Percentiles rank a stretch among this genome's conserved stretches.
phyloP scores from a whole-genome alignment of 2,888 invertebrate genomes.

The Cactoblastis cactorum region DNA sequence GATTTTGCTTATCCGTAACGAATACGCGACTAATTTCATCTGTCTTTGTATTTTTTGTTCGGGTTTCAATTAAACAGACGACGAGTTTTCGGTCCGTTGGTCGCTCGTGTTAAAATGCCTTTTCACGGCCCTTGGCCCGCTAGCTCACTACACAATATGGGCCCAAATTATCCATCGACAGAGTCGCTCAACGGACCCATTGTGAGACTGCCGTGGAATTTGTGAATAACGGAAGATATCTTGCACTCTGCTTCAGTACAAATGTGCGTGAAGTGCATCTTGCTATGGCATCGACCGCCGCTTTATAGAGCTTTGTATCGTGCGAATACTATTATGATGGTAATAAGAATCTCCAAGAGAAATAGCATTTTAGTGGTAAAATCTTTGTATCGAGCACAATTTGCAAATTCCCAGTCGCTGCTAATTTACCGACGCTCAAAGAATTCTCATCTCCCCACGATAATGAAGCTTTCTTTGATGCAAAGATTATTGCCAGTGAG shows the following conservation, averaged over 20 bases:
- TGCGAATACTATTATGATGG: slow-evolving; percentile 12
- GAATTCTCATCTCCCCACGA: neutral
- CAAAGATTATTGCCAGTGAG: slow-evolving; percentile 1
- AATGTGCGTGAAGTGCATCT: slow-evolving; percentile 58
- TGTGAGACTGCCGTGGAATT: slow-evolving; percentile 58
- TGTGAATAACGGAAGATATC: slow-evolving; percentile 61
- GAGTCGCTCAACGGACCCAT: slow-evolving; percentile 45
- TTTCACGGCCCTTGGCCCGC: slow-evolving; percentile 46
- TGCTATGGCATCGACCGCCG: slow-evolving; percentile 37
- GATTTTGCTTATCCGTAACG: slow-evolving; percentile 31
- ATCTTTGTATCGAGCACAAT: slow-evolving; percentile 9
- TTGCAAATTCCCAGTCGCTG: slow-evolving; percentile 10
- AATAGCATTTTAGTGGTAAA: slow-evolving; percentile 20
- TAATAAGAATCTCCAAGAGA: slow-evolving; percentile 20
- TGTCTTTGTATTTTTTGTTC: slow-evolving; percentile 43
- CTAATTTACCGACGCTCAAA: neutral
- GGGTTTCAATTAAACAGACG: slow-evolving; percentile 54
- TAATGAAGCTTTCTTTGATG: slow-evolving; percentile 10
- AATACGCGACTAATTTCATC: slow-evolving; percentile 43
- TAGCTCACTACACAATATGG: slow-evolving; percentile 50
- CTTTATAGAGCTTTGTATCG: slow-evolving; percentile 13
- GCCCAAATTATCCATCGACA: slow-evolving; percentile 58
- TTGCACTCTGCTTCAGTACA: slow-evolving; percentile 45
- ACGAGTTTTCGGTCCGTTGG: slow-evolving; percentile 50
- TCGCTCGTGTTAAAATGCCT: slow-evolving; percentile 37